A percentile compares a stretch with the other conserved stretches of the same genome.
Conservation (phyloP, 2,113 vertebrate genomes). For the Leucoraja erinaceus region DNA sequence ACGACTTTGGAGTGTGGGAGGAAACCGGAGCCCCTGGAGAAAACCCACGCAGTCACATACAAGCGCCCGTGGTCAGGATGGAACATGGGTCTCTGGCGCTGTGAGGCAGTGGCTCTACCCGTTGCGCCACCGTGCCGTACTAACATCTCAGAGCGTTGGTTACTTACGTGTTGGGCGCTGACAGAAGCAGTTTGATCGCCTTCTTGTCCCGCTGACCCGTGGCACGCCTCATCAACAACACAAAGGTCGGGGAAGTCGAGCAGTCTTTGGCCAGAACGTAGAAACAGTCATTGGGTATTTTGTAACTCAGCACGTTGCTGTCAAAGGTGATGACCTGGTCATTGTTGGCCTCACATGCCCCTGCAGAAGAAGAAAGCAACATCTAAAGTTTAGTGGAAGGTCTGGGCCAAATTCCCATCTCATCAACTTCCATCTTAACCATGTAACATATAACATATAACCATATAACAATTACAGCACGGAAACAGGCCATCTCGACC, state of each 20-base stretch:
- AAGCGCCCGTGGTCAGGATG: too few species aligned
- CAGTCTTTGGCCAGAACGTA: slow-evolving; percentile 53
- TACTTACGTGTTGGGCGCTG: neutral
- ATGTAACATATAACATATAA: too few species aligned
- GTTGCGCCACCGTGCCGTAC: too few species aligned
- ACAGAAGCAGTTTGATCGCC: neutral
- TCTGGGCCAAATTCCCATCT: too few species aligned
- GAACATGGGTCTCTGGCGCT: too few species aligned
- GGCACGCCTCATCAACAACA: slow-evolving; percentile 45
- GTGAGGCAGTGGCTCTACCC: too few species aligned
- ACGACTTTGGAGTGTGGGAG: too few species aligned
- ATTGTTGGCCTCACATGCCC: slow-evolving; percentile 46
- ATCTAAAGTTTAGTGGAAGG: neutral
- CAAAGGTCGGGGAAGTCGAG: slow-evolving; percentile 48
- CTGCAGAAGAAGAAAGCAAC: slow-evolving; percentile 45
- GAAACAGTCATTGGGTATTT: slow-evolving; percentile 49
- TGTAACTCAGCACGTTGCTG: neutral
- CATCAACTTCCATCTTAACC: too few species aligned
- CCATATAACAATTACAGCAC: too few species aligned
- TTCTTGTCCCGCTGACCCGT: neutral
- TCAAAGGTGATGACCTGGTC: slow-evolving; percentile 52
- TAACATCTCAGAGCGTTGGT: neutral
- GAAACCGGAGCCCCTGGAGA: too few species aligned
- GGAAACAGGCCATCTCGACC: too few species aligned
- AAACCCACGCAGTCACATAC: too few species aligned